Evolutionary conservation across 2,888 invertebrate species (phyloP).

Genomic region (Noctua janthina): DNA sequence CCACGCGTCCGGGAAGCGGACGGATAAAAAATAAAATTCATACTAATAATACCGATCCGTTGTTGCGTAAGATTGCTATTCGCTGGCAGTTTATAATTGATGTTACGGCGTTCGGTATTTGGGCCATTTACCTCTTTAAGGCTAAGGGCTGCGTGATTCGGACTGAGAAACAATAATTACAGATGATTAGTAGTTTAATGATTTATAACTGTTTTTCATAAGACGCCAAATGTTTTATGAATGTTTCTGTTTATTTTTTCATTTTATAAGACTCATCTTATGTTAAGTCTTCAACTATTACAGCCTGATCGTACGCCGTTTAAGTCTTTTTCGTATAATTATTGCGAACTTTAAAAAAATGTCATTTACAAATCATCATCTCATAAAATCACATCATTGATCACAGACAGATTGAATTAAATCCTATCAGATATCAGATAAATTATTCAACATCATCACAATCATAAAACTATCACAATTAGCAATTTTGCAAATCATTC

Average conservation of each 20-base stretch:
- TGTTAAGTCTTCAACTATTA: not conserved
- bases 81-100: slow-evolving; percentile 68
- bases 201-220: slow-evolving; percentile 38
- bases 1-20: slow-evolving; percentile 87
- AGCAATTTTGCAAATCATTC: slow-evolving; percentile 23
- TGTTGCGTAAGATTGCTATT: slow-evolving; percentile 76
- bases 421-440: not conserved
- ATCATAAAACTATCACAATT: slow-evolving; percentile 18
- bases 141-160: slow-evolving; percentile 59
- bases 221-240: slow-evolving; percentile 15
- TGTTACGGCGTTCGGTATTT: slow-evolving; percentile 66
- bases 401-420: not conserved
- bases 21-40: slow-evolving; percentile 79
- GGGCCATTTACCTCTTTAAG: slow-evolving; percentile 55
- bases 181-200: slow-evolving; percentile 17
- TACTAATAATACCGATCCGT: slow-evolving; percentile 78
- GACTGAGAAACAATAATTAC: slow-evolving; percentile 39
- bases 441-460: slow-evolving; percentile 12
- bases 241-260: not conserved
- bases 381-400: slow-evolving; percentile 21
- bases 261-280: not conserved
- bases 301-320: no score
- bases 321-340: not conserved
- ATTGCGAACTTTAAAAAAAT: not conserved
- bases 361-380: not conserved